phyloP scores from a whole-genome alignment of 1,140 invertebrate genomes.

The Eubasilissa regina region DNA sequence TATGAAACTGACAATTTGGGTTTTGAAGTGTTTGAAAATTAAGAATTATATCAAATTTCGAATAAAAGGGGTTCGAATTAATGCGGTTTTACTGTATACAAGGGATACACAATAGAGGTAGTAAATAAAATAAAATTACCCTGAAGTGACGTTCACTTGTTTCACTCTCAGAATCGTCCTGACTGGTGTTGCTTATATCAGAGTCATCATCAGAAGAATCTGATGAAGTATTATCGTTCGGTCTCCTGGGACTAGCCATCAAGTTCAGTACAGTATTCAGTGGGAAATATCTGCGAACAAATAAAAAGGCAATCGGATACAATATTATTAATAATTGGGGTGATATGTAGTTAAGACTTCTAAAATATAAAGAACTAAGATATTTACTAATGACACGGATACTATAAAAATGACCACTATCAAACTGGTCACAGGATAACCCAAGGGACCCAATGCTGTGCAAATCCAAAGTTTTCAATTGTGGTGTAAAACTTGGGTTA shows the following conservation, averaged over 20 bases:
- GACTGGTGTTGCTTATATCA: slow-evolving; percentile 50
- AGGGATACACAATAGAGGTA: slow-evolving; percentile 3
- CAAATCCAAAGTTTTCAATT: no score
- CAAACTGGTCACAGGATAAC: no score
- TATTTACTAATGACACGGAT: no score
- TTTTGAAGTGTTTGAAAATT: no score
- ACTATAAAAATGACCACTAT: no score
- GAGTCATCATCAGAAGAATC: slow-evolving; percentile 52
- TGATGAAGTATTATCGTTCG: slow-evolving; percentile 47
- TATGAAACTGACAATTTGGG: no score
- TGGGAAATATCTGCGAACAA: slow-evolving; percentile 76
- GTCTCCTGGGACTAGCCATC: slow-evolving; percentile 64
- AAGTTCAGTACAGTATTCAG: slow-evolving; percentile 91
- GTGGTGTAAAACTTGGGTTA: no score
- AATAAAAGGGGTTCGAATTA: no score
- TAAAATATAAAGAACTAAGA: no score
- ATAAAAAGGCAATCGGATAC: neutral
- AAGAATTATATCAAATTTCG: no score
- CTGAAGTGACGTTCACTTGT: slow-evolving; percentile 59
- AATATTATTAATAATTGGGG: neutral
- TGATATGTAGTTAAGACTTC: no score
- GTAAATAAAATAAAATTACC: slow-evolving; percentile 23
- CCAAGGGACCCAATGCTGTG: no score
- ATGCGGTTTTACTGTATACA: neutral
- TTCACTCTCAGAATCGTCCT: slow-evolving; percentile 54